Conservation (phyloP, 2,797 vertebrate species). For the Todus mexicanus region DNA sequence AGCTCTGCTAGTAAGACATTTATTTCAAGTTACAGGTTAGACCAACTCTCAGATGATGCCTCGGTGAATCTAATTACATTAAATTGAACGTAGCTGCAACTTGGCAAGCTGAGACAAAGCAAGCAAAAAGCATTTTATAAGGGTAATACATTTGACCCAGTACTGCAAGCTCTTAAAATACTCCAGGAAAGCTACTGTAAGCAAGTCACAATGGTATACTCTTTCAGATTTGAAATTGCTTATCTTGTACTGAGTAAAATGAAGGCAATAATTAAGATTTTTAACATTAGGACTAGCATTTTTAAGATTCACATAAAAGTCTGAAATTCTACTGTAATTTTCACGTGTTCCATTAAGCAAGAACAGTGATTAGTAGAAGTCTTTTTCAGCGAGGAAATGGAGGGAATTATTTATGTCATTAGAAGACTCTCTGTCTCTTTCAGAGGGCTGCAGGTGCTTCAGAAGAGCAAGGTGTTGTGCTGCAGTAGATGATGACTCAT, state of each 20-base stretch:
- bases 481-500: constrained; percentile 78
- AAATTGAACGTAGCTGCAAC: not conserved
- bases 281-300: not conserved
- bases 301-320: not conserved
- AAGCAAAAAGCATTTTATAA: not conserved
- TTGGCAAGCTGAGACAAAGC: not conserved
- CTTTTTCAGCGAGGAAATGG: not conserved
- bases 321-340: not conserved
- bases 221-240: not conserved
- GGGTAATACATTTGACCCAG: not conserved
- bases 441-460: constrained; percentile 33
- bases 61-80: not conserved
- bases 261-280: not conserved
- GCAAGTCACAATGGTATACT: not conserved
- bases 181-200: not conserved
- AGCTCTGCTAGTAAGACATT: not conserved
- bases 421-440: not conserved
- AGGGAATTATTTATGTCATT: not conserved
- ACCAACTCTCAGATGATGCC: not conserved
- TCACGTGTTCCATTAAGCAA: constrained; percentile 4
- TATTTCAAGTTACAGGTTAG: not conserved
- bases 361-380: not conserved
- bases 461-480: constrained; percentile 35
- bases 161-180: not conserved
- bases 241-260: not conserved